Percentiles rank a stretch among this genome's conserved stretches.
These are phyloP conservation scores for Protomyctophum bolini DNA, from an alignment of 2,113 vertebrate genomes.

Conservation along the genomic window DNA sequence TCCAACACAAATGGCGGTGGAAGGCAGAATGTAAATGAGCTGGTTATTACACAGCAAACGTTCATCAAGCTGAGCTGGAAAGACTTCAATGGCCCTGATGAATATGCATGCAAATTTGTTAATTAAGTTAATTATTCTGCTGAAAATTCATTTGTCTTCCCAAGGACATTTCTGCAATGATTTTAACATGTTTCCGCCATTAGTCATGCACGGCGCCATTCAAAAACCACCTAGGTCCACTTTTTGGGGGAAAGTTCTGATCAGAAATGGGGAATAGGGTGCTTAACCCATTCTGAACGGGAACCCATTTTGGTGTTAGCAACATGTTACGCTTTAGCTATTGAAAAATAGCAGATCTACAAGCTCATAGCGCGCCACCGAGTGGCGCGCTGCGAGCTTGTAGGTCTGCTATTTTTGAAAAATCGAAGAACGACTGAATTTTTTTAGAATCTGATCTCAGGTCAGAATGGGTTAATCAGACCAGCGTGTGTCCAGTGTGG, in stretches of 20 bases:
- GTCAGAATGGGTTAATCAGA: too few species aligned
- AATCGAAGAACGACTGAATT: too few species aligned
- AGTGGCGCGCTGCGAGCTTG: too few species aligned
- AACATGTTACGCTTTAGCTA: too few species aligned
- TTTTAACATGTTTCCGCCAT: slow-evolving; percentile 99
- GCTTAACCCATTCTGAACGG: too few species aligned
- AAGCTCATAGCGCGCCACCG: too few species aligned
- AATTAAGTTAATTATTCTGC: slow-evolving; percentile 99
- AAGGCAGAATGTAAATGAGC: slow-evolving; percentile 99
- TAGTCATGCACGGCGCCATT: slow-evolving; percentile 98
- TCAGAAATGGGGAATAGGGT: slow-evolving; percentile 43
- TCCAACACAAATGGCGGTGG: slow-evolving; percentile 93
- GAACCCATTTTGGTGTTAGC: too few species aligned
- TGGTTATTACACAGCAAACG: slow-evolving; percentile 98
- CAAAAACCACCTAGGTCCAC: slow-evolving; percentile 95
- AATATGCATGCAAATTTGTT: slow-evolving; percentile 99
- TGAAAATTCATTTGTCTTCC: slow-evolving; percentile 99
- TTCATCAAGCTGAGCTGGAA: slow-evolving; percentile 99
- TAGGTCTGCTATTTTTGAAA: too few species aligned
- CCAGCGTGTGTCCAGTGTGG: too few species aligned
- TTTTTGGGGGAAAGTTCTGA: slow-evolving; percentile 84
- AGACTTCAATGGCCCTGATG: slow-evolving; percentile 99
- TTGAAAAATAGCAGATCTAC: too few species aligned
- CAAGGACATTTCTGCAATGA: slow-evolving; percentile 99
- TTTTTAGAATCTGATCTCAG: too few species aligned